Conservation (phyloP, 1,140 invertebrate genomes). For the Oppia nitens region DNA sequence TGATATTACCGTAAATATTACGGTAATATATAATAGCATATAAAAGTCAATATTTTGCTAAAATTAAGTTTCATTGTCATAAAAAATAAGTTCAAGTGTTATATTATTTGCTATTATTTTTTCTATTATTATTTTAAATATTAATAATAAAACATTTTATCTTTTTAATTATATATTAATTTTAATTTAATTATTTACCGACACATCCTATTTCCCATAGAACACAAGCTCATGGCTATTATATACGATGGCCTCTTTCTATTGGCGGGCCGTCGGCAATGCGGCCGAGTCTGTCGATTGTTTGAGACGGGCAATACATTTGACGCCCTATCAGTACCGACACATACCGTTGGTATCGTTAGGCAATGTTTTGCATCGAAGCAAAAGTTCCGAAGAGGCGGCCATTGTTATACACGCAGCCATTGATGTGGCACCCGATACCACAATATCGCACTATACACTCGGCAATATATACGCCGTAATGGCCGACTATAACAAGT, state of each 20-base stretch:
- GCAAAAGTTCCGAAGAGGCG: constrained; percentile 52
- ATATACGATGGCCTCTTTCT: constrained; percentile 63
- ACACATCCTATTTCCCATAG: no score
- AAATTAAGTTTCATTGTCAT: no score
- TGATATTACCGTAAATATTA: no score
- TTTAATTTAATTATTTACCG: no score
- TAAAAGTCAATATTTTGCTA: no score
- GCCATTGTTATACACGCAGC: constrained; percentile 58
- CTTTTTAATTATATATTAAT: no score
- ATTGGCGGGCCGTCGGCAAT: constrained; percentile 64
- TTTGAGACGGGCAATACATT: constrained; percentile 53
- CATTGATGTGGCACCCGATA: constrained; percentile 51
- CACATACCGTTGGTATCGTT: constrained; percentile 45
- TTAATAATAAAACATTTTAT: no score
- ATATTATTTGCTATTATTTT: no score
- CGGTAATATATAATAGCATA: no score
- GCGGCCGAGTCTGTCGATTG: constrained; percentile 62
- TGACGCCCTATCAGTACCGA: constrained; percentile 45
- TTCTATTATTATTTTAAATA: no score
- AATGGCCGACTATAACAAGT: constrained; percentile 34
- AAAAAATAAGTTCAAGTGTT: no score
- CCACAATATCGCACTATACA: constrained; percentile 54
- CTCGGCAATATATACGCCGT: constrained; percentile 35
- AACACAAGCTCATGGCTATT: constrained; percentile 66
- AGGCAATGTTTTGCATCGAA: constrained; percentile 60